phyloP scores from a whole-genome alignment of 2,113 vertebrate species.

The Tringa solitaria region DNA sequence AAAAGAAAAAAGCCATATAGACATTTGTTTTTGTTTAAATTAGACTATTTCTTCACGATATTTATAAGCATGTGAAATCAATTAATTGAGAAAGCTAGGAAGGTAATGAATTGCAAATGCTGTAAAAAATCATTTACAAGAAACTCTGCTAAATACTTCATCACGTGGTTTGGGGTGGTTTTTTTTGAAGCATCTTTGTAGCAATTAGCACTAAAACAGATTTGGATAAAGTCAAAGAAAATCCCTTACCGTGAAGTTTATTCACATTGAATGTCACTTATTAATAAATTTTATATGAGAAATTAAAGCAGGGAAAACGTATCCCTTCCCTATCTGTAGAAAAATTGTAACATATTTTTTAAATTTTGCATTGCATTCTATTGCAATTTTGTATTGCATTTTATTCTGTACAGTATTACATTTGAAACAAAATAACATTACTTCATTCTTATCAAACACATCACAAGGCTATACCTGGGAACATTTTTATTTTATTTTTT shows the following conservation, averaged over 20 bases:
- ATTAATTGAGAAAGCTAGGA: not conserved
- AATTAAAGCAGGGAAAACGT: not conserved
- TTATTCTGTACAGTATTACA: not conserved
- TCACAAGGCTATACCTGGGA: not conserved
- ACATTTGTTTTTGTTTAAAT: not conserved
- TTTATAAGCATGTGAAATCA: not conserved
- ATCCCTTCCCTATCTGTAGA: not conserved
- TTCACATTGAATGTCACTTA: not conserved
- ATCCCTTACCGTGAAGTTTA: not conserved
- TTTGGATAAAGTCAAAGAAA: not conserved
- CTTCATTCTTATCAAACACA: not conserved
- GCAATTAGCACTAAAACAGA: not conserved
- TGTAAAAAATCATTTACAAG: not conserved
- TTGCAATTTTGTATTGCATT: not conserved
- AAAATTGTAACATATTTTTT: not conserved
- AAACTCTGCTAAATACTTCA: not conserved
- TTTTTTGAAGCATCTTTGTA: not conserved
- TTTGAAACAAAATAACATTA: not conserved
- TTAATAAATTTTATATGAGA: not conserved
- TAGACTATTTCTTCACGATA: not conserved
- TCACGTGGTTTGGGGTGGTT: not conserved
- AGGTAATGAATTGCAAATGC: not conserved
- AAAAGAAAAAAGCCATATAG: not conserved
- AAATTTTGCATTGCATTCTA: not conserved
- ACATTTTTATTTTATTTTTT: not conserved